Evolutionary conservation across 2,113 vertebrate genomes (phyloP).

Genomic region (Petroica traversi): DNA sequence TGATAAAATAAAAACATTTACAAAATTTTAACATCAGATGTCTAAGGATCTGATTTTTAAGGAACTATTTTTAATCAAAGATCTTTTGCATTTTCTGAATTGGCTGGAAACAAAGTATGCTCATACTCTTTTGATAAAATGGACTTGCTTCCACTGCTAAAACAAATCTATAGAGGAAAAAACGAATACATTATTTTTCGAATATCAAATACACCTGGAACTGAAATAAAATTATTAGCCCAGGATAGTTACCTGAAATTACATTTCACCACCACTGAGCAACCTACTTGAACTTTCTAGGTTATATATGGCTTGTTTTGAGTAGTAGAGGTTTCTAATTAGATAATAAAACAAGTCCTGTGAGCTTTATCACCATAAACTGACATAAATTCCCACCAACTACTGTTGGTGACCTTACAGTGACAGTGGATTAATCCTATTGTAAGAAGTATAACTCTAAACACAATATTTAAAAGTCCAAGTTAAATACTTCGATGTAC

Average conservation of each 20-base stretch:
- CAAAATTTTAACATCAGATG: constrained; percentile 38
- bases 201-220: constrained; percentile 30
- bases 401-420: constrained; percentile 8
- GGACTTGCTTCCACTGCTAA: neutral
- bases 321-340: constrained; percentile 46
- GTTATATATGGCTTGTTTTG: constrained; percentile 35
- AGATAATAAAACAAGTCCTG: constrained; percentile 61
- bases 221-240: constrained; percentile 23
- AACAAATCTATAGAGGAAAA: constrained; percentile 22
- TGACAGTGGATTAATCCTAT: constrained; percentile 23
- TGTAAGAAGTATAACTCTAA: constrained; percentile 31
- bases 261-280: constrained; percentile 40
- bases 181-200: constrained; percentile 13
- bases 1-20: constrained; percentile 70
- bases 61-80: constrained; percentile 49
- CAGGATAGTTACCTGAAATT: constrained; percentile 35
- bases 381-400: constrained; percentile 26
- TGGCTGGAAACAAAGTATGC: constrained; percentile 12
- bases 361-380: constrained; percentile 28
- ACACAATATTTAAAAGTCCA: neutral
- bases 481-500: neutral
- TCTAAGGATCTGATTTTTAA: too few species aligned
- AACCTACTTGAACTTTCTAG: constrained; percentile 48
- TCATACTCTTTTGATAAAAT: constrained; percentile 26
- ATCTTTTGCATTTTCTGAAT: constrained; percentile 1